Percentiles rank a stretch among this genome's conserved stretches.
phyloP scores from a whole-genome alignment of 2,113 vertebrate species.

The Gila orcuttii region DNA sequence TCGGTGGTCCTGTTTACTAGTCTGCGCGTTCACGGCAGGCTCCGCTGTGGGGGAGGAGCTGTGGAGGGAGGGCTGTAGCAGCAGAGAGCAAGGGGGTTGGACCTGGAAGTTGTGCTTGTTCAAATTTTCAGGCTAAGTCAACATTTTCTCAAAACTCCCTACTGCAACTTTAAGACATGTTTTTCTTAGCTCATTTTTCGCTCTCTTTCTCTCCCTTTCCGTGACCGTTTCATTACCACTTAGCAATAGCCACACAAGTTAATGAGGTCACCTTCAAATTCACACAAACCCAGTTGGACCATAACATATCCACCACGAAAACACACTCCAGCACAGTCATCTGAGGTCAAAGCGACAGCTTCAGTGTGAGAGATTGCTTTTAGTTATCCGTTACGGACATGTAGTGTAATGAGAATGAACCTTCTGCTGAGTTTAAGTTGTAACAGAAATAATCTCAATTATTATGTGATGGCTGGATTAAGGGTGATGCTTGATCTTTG shows the following conservation, averaged over 20 bases:
- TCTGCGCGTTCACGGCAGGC: too few relatives aligned
- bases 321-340: not conserved
- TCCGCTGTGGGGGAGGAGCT: too few relatives aligned
- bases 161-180: too few relatives aligned
- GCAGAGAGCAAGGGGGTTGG: too few relatives aligned
- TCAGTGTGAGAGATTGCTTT: not conserved
- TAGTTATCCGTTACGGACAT: not conserved
- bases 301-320: slow-evolving; percentile 4
- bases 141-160: too few relatives aligned
- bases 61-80: too few relatives aligned
- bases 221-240: slow-evolving; percentile 4
- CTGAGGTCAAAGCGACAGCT: slow-evolving; percentile 6
- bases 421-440: not conserved
- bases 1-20: too few relatives aligned
- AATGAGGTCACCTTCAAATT: slow-evolving; percentile 15
- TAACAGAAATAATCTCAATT: not conserved
- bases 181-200: not conserved
- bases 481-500: not conserved
- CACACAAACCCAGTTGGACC: slow-evolving; percentile 3
- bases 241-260: not conserved
- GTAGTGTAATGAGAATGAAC: slow-evolving; percentile 11
- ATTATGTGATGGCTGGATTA: slow-evolving; percentile 5
- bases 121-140: too few relatives aligned
- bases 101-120: too few relatives aligned
- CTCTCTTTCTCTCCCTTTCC: slow-evolving; percentile 5